A percentile compares a stretch with the other conserved stretches of the same genome.
Conservation (phyloP, 2,113 vertebrate genomes). For the Ciconia stormi region DNA sequence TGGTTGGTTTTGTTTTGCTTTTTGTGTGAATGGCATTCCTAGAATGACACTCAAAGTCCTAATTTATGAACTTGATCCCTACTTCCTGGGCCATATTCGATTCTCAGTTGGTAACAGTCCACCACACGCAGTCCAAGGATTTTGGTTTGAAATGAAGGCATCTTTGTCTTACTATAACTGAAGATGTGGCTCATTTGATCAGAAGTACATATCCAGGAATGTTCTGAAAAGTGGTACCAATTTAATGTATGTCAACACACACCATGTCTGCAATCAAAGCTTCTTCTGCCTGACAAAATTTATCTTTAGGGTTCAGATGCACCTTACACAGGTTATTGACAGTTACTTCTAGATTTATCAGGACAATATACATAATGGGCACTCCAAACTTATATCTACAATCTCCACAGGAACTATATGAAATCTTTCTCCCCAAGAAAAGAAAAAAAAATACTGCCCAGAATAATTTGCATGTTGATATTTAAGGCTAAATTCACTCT, state of each 20-base stretch:
- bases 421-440: background rate
- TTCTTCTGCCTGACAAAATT: background rate
- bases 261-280: background rate
- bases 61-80: background rate
- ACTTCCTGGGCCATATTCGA: background rate
- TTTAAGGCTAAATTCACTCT: background rate
- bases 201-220: background rate
- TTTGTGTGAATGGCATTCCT: background rate
- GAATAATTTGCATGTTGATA: background rate
- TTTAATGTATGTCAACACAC: background rate
- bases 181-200: background rate
- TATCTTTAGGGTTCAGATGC: background rate
- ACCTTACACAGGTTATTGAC: background rate
- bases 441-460: background rate
- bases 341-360: background rate
- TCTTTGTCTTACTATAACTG: background rate
- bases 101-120: background rate
- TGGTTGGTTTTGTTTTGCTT: background rate
- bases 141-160: background rate
- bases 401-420: background rate
- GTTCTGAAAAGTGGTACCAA: background rate
- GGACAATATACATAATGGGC: background rate
- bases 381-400: background rate
- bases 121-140: background rate
- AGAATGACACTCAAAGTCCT: background rate